Base-by-base conservation (phyloP, 2,113 vertebrate genomes). In the Poeciliopsis prolifica region DNA sequence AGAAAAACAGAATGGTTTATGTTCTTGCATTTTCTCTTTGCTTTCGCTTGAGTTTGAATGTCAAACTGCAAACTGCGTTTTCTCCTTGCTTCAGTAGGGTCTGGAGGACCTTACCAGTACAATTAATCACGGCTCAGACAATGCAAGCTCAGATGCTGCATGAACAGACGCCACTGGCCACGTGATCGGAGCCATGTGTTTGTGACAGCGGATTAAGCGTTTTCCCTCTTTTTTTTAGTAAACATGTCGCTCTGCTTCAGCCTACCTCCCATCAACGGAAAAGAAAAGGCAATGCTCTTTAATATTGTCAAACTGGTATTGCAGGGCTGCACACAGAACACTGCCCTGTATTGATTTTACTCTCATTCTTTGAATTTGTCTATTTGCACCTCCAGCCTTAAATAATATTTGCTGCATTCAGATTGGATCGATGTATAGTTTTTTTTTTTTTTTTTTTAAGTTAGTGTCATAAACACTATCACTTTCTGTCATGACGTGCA, bases 81-180 rank as follows among this genome's bases (percentile, higher is more conserved):
- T 51, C 14, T 67, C 5, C 54, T 42, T 65, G n/a, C 37, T 58
- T 19, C 44, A 63, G 71, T 76, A 67, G 61, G 33, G 30, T 60
- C 6, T 40, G 10, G 30, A 33, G 58, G 24, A 54, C 42, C 44
- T 54, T 29, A 29, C 14, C 60, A 69, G 22, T 60, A 54, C 29
- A 71, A 69, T 79, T 90, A 87, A 90, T 86, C 85, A 81, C 74
- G 9, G 44, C 60, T 54, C 51, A 85, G 79, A 88, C 87, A 79
- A 88, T 73, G 29, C 74, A 83, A 91, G 74, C 88, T 87, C 81
- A 81, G 80, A 81, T 68, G 33, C 58, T 68, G 79, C 63, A 22
- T 76, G 48, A 63, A 62, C 89, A 91, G 87, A 86, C 86, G 88
- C 89, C 76, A 51, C 29, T 30, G 61, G 70, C 61, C 89, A 89